Percentiles rank a stretch among this genome's conserved stretches.
Conservation (phyloP, 2,888 invertebrate species). For the Drosophila kokeensis region DNA sequence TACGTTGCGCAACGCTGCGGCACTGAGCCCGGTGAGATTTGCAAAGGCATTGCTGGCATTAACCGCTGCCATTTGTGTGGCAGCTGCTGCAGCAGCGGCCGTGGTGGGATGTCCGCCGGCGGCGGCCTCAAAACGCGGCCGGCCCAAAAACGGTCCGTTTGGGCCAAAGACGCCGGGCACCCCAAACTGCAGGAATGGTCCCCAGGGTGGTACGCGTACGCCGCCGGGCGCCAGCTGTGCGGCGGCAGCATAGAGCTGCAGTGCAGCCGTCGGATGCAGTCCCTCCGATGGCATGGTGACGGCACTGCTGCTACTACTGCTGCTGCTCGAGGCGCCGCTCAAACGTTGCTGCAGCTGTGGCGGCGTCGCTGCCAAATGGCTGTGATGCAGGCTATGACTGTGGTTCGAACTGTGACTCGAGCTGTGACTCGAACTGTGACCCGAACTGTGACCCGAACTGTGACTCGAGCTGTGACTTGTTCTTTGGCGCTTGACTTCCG, state of each 20-base stretch:
- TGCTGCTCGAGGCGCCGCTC: slow-evolving; percentile 36
- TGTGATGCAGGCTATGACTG: slow-evolving; percentile 24
- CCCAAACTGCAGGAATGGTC: slow-evolving; percentile 83
- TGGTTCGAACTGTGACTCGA: slow-evolving; percentile 21
- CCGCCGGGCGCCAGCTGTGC: slow-evolving; percentile 84
- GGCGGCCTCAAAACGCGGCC: slow-evolving; percentile 81
- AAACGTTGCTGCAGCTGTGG: slow-evolving; percentile 53
- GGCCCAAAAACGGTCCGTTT: slow-evolving; percentile 81
- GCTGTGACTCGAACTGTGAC: slow-evolving; percentile 30
- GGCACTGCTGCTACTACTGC: slow-evolving; percentile 28
- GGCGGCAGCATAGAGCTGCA: slow-evolving; percentile 83
- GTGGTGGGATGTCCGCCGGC: slow-evolving; percentile 71
- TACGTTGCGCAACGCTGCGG: slow-evolving; percentile 82
- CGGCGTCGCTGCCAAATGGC: slow-evolving; percentile 46
- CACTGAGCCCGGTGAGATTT: slow-evolving; percentile 83
- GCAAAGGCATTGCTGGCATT: slow-evolving; percentile 84
- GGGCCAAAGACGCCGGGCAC: slow-evolving; percentile 83
- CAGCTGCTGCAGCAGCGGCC: slow-evolving; percentile 82
- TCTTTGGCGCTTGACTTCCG: slow-evolving; percentile 42
- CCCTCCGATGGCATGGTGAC: slow-evolving; percentile 82
- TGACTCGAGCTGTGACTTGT: slow-evolving; percentile 40
- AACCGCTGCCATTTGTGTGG: slow-evolving; percentile 82
- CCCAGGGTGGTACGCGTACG: slow-evolving; percentile 84
- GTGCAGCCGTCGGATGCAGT: slow-evolving; percentile 83
- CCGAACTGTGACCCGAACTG: slow-evolving; percentile 25